phyloP scores from a whole-genome alignment of 2,113 vertebrate genomes.

The Lota lota region DNA sequence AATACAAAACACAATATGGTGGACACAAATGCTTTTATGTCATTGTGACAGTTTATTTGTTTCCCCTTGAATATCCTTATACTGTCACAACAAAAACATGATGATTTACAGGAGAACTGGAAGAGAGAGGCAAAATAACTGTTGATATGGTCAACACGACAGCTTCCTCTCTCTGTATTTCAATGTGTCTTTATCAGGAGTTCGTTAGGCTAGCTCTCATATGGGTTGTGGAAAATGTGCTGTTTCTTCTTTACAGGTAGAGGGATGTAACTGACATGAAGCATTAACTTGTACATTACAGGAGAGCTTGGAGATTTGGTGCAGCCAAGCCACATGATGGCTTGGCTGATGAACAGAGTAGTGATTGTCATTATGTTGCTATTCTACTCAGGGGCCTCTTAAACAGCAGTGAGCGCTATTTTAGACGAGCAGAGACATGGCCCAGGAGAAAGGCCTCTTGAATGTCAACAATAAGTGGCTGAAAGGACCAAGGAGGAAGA shows the following conservation, averaged over 20 bases:
- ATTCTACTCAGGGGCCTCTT: slow-evolving; percentile 25
- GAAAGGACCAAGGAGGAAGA: no score
- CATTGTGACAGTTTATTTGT: no score
- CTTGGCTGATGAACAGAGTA: slow-evolving; percentile 43
- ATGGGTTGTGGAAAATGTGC: slow-evolving; percentile 4
- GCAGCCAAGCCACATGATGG: slow-evolving; percentile 19
- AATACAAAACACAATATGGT: slow-evolving; percentile 4
- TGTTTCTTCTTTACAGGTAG: slow-evolving; percentile 10
- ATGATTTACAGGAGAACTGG: no score
- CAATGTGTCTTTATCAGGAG: slow-evolving; percentile 23
- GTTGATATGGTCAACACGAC: neutral
- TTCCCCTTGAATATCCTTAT: no score
- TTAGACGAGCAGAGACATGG: slow-evolving; percentile 15
- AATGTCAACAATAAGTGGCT: no score
- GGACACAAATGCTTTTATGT: no score
- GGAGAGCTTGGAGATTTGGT: slow-evolving; percentile 11
- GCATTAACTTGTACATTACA: slow-evolving; percentile 19
- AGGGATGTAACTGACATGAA: slow-evolving; percentile 17
- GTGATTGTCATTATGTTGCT: slow-evolving; percentile 39
- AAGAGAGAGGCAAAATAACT: no score
- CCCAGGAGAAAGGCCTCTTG: slow-evolving; percentile 17
- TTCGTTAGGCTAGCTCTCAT: no score
- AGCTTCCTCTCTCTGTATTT: neutral
- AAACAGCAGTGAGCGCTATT: neutral
- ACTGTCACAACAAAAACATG: no score